Conservation (phyloP, 2,797 vertebrate species). For the Meriones psammophilus region DNA sequence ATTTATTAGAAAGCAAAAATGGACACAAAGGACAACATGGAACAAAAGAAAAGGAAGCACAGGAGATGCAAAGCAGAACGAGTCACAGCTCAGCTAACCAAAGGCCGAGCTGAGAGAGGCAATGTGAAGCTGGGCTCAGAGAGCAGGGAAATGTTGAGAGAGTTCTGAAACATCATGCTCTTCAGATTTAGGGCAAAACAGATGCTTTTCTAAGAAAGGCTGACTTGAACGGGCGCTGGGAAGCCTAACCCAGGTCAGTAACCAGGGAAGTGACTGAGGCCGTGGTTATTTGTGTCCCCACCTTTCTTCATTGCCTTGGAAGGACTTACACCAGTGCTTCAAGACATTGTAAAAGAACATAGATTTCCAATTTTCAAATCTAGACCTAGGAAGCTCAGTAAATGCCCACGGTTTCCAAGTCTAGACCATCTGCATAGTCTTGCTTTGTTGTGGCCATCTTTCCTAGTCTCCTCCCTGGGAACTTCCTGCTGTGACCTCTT, state of each 20-base stretch:
- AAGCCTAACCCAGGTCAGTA: neutral
- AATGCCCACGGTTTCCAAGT: slow-evolving; percentile 3
- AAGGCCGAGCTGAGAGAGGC: neutral
- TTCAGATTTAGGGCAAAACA: slow-evolving; percentile 43
- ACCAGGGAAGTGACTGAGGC: neutral
- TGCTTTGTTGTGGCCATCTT: neutral
- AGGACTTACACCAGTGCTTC: slow-evolving; percentile 22
- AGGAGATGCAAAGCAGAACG: neutral
- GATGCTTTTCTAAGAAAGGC: slow-evolving; percentile 54
- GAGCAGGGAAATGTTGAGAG: neutral
- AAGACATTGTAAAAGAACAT: neutral
- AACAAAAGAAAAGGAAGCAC: neutral
- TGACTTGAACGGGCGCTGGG: slow-evolving; percentile 17
- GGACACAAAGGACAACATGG: neutral
- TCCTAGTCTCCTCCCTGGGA: neutral
- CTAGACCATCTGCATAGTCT: neutral
- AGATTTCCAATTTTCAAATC: neutral
- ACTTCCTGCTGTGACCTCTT: slow-evolving; percentile 33
- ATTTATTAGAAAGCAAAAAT: slow-evolving; percentile 50
- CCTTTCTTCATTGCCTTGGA: neutral
- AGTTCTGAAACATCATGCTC: neutral
- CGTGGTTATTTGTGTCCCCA: neutral
- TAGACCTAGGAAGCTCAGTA: neutral
- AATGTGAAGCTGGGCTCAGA: slow-evolving; percentile 21
- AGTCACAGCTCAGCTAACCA: slow-evolving; percentile 7